Conservation (phyloP, 2,888 invertebrate species). For the Orchesellides sinensis region DNA sequence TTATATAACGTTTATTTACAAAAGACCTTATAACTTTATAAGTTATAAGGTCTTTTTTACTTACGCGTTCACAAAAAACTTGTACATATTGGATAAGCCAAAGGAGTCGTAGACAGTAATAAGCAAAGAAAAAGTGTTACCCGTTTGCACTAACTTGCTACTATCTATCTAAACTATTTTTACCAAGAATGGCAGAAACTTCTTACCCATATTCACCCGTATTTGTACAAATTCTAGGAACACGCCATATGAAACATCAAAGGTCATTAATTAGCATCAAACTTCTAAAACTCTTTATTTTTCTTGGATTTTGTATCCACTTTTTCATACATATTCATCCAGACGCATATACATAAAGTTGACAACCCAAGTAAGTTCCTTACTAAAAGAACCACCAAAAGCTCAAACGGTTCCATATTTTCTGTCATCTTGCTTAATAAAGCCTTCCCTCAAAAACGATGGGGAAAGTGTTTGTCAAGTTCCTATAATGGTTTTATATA, state of each 20-base stretch:
- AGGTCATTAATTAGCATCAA: slow-evolving; percentile 53
- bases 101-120: too few species aligned
- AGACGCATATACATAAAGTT: neutral
- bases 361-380: neutral
- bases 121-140: too few species aligned
- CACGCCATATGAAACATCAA: slow-evolving; percentile 14
- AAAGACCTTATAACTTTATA: too few species aligned
- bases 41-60: too few species aligned
- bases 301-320: slow-evolving; percentile 31
- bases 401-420: neutral
- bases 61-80: too few species aligned
- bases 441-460: neutral
- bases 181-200: too few species aligned
- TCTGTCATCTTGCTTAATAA: neutral
- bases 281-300: slow-evolving; percentile 42
- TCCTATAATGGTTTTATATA: neutral
- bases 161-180: too few species aligned
- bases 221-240: neutral
- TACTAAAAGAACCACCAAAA: neutral
- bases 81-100: too few species aligned
- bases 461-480: neutral
- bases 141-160: too few species aligned
- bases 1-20: too few species aligned
- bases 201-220: too few species aligned
- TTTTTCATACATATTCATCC: slow-evolving; percentile 39